Evolutionary conservation across 2,797 vertebrate species (phyloP).

Genomic region (Graptemys geographica): DNA sequence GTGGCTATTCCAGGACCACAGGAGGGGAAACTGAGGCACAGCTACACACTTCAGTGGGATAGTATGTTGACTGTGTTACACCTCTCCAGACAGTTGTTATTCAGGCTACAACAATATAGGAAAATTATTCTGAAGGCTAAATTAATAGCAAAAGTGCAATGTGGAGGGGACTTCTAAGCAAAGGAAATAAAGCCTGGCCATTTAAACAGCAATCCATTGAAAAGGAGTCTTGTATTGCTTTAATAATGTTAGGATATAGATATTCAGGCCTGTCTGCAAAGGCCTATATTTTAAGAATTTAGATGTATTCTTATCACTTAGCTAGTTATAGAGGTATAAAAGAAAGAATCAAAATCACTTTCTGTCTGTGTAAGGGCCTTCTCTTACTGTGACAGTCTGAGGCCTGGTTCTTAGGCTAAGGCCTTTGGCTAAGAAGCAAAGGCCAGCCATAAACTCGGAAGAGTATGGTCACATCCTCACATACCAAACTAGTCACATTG

Average conservation of each 20-base stretch:
- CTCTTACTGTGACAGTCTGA: too few relatives aligned
- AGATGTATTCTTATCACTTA: too few relatives aligned
- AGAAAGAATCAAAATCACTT: too few relatives aligned
- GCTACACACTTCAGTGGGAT: background rate
- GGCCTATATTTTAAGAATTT: too few relatives aligned
- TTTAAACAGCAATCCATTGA: background rate
- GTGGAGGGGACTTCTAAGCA: background rate
- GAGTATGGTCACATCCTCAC: too few relatives aligned
- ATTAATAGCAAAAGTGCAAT: background rate
- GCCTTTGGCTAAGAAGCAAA: too few relatives aligned
- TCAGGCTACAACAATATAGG: background rate
- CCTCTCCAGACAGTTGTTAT: background rate
- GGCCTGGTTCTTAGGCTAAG: too few relatives aligned
- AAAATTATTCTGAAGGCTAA: background rate
- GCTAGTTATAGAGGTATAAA: too few relatives aligned
- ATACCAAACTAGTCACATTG: too few relatives aligned
- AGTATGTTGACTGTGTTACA: background rate
- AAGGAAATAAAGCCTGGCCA: background rate
- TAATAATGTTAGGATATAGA: background rate
- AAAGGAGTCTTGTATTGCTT: background rate
- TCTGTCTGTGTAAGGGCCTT: too few relatives aligned
- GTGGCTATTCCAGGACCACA: fast-evolving
- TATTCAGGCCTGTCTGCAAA: too few relatives aligned
- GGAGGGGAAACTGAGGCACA: background rate
- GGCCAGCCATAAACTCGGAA: too few relatives aligned